A percentile compares a stretch with the other conserved stretches of the same genome.
Conservation (phyloP, 2,888 invertebrate genomes). For the Pelosia muscerda region DNA sequence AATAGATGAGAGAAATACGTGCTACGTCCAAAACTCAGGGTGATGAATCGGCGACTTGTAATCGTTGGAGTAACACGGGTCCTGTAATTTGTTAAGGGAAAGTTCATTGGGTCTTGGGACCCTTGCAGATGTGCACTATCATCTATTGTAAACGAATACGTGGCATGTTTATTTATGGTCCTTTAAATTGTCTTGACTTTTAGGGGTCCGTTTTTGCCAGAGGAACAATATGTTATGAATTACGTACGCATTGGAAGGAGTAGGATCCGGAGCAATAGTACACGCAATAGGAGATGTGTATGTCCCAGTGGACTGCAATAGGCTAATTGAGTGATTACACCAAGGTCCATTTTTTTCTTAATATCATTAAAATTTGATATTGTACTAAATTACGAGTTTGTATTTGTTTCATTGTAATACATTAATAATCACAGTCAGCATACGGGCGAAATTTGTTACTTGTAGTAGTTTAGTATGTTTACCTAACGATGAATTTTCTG, state of each 20-base stretch:
- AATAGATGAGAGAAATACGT: conserved; percentile 82
- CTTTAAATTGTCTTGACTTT: conserved; percentile 44
- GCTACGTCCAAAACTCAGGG: conserved; percentile 69
- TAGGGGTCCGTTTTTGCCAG: neutral
- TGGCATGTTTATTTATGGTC: conserved; percentile 56
- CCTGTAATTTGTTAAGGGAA: conserved; percentile 75
- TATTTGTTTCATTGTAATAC: too few relatives aligned
- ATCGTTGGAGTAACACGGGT: conserved; percentile 81
- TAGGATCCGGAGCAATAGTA: too few relatives aligned
- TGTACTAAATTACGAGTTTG: too few relatives aligned
- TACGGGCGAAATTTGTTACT: neutral
- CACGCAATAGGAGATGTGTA: too few relatives aligned
- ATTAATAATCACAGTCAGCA: neutral
- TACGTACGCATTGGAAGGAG: too few relatives aligned
- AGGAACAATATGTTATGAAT: neutral
- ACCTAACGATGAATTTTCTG: too few relatives aligned
- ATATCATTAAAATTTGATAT: too few relatives aligned
- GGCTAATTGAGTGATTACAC: too few relatives aligned
- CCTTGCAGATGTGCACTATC: conserved; percentile 73
- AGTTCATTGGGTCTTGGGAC: conserved; percentile 61
- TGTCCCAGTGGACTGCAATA: too few relatives aligned
- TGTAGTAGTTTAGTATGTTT: too few relatives aligned
- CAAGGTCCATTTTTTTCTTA: too few relatives aligned
- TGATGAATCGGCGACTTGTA: conserved; percentile 84
- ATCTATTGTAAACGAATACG: conserved; percentile 67